phyloP scores from a whole-genome alignment of 2,797 vertebrate species.

The Tamandua tetradactyla region DNA sequence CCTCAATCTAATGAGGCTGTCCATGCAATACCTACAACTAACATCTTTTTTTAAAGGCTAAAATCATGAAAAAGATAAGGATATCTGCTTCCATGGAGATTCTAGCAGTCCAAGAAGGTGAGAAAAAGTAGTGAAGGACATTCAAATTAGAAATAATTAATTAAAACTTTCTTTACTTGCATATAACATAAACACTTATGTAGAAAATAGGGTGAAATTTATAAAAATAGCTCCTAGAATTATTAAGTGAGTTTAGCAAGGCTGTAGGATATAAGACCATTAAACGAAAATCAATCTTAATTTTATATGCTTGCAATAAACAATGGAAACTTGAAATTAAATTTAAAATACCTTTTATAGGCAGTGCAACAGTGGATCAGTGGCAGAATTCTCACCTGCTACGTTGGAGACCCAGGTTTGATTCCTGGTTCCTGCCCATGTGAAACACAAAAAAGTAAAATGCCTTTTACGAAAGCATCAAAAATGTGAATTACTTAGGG shows the following conservation, averaged over 20 bases:
- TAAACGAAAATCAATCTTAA: not conserved
- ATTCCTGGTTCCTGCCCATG: no score
- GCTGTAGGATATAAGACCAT: not conserved
- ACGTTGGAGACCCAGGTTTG: no score
- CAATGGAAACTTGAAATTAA: constrained; percentile 21
- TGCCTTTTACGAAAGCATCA: not conserved
- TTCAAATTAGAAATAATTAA: not conserved
- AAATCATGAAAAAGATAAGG: not conserved
- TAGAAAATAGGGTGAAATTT: not conserved
- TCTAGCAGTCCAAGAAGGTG: not conserved
- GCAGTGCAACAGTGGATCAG: no score
- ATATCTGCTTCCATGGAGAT: not conserved
- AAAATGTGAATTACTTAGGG: not conserved
- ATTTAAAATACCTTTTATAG: not conserved
- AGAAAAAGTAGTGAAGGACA: not conserved
- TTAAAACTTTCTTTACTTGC: not conserved
- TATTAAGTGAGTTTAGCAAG: no score
- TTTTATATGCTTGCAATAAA: not conserved
- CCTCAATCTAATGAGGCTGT: not conserved
- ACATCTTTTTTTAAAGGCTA: not conserved
- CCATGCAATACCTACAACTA: not conserved
- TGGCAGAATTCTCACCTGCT: no score
- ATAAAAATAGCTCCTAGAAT: no score
- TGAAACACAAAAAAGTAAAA: no score
- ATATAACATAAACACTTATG: not conserved